Conservation (phyloP, 2,113 vertebrate species). For the Illadopsis cleaveri region DNA sequence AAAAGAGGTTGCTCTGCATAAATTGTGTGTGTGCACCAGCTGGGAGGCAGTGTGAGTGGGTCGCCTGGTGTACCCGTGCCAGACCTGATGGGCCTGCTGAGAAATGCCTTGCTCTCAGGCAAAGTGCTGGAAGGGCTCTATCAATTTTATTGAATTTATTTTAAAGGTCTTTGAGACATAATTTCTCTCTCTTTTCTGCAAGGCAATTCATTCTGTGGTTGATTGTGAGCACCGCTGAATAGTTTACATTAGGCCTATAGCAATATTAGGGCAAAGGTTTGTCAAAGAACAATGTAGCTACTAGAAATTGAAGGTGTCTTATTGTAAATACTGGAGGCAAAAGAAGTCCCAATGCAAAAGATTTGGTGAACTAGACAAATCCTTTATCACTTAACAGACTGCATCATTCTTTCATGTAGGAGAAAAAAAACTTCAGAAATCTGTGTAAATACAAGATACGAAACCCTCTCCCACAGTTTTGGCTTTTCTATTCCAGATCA, state of each 20-base stretch:
- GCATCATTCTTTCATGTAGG: neutral
- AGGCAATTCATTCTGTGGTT: slow-evolving; percentile 10
- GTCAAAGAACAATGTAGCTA: slow-evolving; percentile 27
- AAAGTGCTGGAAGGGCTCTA: slow-evolving; percentile 28
- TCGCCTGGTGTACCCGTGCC: rapidly evolving
- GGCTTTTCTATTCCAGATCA: neutral
- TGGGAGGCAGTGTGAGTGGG: neutral
- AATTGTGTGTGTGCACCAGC: neutral
- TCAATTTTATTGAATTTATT: slow-evolving; percentile 27
- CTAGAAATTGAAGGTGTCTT: slow-evolving; percentile 34
- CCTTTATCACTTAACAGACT: slow-evolving; percentile 6
- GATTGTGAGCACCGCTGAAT: slow-evolving; percentile 48
- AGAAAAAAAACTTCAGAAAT: neutral
- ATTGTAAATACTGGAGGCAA: slow-evolving; percentile 27
- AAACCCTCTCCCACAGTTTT: neutral
- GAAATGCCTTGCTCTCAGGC: slow-evolving; percentile 19
- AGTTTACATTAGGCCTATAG: slow-evolving; percentile 31
- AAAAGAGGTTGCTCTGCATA: neutral
- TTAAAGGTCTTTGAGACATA: neutral
- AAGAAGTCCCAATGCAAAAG: neutral
- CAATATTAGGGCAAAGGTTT: slow-evolving; percentile 21
- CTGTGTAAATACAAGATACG: neutral
- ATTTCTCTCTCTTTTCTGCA: slow-evolving; percentile 25
- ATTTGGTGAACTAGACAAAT: slow-evolving; percentile 29
- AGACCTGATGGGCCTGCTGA: slow-evolving; percentile 2